phyloP scores from a whole-genome alignment of 2,113 vertebrate genomes.

The Strigops habroptila region DNA sequence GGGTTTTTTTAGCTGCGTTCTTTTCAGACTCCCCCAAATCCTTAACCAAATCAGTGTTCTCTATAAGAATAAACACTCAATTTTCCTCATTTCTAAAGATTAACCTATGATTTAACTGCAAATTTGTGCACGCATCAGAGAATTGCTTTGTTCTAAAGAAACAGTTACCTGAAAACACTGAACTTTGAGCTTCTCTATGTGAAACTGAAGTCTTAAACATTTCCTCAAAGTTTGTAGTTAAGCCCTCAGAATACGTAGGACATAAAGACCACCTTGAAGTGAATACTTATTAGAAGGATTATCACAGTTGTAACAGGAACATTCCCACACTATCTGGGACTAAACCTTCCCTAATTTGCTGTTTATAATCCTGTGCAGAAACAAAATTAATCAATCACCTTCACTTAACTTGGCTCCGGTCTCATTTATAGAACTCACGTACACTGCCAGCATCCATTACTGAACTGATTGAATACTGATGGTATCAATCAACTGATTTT shows the following conservation, averaged over 20 bases:
- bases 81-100: not conserved
- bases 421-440: not conserved
- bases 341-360: not conserved
- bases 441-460: not conserved
- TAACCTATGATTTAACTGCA: not conserved
- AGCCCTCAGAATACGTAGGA: not conserved
- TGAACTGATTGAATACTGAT: not conserved
- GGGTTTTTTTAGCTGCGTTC: not conserved
- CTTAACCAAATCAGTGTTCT: not conserved
- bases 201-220: not conserved
- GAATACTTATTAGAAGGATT: not conserved
- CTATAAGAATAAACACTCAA: not conserved
- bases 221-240: not conserved
- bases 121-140: not conserved
- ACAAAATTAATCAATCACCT: not conserved
- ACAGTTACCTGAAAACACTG: not conserved
- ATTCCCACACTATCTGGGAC: not conserved
- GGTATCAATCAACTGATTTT: not conserved
- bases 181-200: not conserved
- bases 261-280: not conserved
- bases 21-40: not conserved
- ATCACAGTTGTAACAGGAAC: not conserved
- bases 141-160: not conserved
- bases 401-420: not conserved
- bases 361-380: not conserved